Evolutionary conservation across 2,888 invertebrate genomes (phyloP).

Genomic region (Chrysolina americana): DNA sequence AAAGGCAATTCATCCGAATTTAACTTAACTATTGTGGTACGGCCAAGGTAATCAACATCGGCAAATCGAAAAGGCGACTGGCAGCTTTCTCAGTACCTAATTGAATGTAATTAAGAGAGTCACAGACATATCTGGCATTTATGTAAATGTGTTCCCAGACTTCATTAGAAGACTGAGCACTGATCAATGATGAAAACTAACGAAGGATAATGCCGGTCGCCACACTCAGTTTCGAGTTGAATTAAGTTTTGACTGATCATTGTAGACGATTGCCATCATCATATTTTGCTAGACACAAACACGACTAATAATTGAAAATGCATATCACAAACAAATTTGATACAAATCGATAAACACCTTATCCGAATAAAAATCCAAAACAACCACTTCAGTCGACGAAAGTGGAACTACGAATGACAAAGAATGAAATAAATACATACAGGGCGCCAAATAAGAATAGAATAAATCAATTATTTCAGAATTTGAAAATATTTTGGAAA

Average conservation of each 20-base stretch:
- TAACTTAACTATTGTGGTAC: slow-evolving; percentile 9
- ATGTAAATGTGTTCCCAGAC: slow-evolving; percentile 27
- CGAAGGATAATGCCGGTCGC: not conserved
- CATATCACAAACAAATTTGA: no score
- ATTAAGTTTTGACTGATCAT: not conserved
- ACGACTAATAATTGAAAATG: no score
- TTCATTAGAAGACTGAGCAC: not conserved
- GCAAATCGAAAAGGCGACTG: slow-evolving; percentile 20
- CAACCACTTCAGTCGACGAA: no score
- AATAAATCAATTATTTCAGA: no score
- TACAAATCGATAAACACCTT: no score
- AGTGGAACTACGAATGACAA: no score
- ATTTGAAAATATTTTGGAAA: no score
- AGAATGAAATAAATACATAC: no score
- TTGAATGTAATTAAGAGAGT: slow-evolving; percentile 26
- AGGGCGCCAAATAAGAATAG: no score
- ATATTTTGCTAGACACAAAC: no score
- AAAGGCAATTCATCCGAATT: slow-evolving; percentile 2
- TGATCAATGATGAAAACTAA: slow-evolving; percentile 2
- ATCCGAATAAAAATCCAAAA: no score
- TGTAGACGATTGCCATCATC: not conserved
- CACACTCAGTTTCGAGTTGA: not conserved
- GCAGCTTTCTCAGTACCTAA: slow-evolving; percentile 34
- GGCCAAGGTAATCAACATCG: slow-evolving; percentile 37
- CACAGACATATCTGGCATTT: slow-evolving; percentile 34